Evolutionary conservation across 2,888 invertebrate species (phyloP), one percentile per base, ranked within the genome.

Genomic region (Hirtodrosophila trivittata): DNA sequence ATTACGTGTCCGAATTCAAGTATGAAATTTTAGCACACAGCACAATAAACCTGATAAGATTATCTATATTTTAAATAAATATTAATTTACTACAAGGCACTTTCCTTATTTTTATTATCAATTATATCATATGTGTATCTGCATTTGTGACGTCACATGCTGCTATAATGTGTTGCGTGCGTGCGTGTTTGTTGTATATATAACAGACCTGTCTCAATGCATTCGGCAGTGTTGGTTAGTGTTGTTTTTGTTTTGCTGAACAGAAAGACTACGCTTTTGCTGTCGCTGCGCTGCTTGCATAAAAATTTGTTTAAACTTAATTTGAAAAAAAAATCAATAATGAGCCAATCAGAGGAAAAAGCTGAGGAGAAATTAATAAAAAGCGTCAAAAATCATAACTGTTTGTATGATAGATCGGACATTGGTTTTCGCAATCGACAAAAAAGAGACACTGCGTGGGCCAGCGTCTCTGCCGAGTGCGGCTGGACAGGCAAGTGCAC

Each of bases 401-500:
- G 67, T 6, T 35, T 81, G 14, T 77, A 66, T 10, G 14, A 58
- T 9, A 77, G 42, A 37, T 13, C 25, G 10, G 12, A 47, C 14
- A 9, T 37, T 10, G 51, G 47, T 8, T 60, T 73, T 33, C 55
- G 60, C 5, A 51, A 60, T 25, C 26, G 39, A 3, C 13, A 8
- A 3, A 41, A 26, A 18, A 41, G 50, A 4, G 33, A 21, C 1
- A 49, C 2, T 14, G 67, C 77, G 0, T 75, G 74, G 77, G 12
- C n/a, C 1, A 21, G 1, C 2, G 50, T 77, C 5, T 33, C 67
- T 4, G 21, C 3, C 1, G 46, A 50, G 1, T 75, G 81, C 43
- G 42, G 57, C 1, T 26, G 30, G 13, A 8, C 67, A 28, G 42
- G 81, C 38, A 59, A 70, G 35, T 70, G 21, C 6, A 25, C 14